Percentiles rank a stretch among this genome's conserved stretches.
These are phyloP conservation scores for Rhagophthalmus giganteus DNA, from an alignment of 2,888 invertebrate genomes.

Conservation along the genomic window DNA sequence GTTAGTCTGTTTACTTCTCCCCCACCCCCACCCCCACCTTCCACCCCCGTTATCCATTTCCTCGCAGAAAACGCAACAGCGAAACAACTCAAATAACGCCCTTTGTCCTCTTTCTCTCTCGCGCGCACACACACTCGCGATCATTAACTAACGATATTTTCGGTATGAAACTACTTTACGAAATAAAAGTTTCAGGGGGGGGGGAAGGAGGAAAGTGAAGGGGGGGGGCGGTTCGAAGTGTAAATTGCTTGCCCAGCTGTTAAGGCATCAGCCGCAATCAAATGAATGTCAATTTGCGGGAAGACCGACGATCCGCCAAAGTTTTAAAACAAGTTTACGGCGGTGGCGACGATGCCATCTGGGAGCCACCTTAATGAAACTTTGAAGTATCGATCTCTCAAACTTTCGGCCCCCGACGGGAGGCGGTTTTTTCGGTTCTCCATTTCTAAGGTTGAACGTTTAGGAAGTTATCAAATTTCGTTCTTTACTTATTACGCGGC, in stretches of 20 bases:
- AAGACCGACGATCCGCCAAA: constrained; percentile 27
- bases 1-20: constrained; percentile 21
- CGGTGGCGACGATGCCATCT: constrained; percentile 28
- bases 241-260: constrained; percentile 29
- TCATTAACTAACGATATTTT: too few species aligned
- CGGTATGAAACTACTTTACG: too few species aligned
- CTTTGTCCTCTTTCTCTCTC: too few species aligned
- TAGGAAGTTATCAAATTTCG: constrained; percentile 4
- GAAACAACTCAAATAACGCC: constrained; percentile 7
- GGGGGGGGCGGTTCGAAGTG: constrained; percentile 10
- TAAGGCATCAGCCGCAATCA: constrained; percentile 29
- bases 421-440: constrained; percentile 15
- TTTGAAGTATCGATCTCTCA: constrained; percentile 26
- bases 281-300: constrained; percentile 30
- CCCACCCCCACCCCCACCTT: too few species aligned
- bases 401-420: constrained; percentile 14
- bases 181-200: too few species aligned
- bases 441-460: constrained; percentile 4
- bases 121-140: too few species aligned
- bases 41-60: constrained; percentile 14
- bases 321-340: constrained; percentile 29
- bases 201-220: neutral
- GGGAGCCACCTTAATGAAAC: constrained; percentile 30
- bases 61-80: constrained; percentile 13
- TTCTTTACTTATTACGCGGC: too few species aligned